Evolutionary conservation across 2,113 vertebrate genomes (phyloP).

Genomic region (Hiodon tergisus): DNA sequence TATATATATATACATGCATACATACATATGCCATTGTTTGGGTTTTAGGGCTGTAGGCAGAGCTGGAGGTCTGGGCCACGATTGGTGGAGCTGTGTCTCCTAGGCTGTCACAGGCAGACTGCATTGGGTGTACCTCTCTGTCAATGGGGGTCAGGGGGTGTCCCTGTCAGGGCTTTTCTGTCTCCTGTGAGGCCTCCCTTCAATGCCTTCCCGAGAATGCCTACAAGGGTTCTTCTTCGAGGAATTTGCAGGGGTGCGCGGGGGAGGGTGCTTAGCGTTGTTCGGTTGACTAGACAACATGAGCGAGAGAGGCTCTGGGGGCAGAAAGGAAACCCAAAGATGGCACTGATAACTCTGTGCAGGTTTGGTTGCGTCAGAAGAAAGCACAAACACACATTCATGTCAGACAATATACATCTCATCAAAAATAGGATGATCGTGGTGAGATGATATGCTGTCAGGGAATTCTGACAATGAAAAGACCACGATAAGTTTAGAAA

Average conservation of each 20-base stretch:
- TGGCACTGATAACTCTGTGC: neutral
- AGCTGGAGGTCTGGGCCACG: neutral
- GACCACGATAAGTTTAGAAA: too few relatives aligned
- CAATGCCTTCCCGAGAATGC: too few relatives aligned
- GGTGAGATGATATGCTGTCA: neutral
- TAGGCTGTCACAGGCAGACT: neutral
- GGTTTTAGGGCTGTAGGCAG: too few relatives aligned
- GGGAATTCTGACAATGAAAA: too few relatives aligned
- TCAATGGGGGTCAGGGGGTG: neutral
- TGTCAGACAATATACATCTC: neutral
- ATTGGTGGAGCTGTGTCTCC: neutral
- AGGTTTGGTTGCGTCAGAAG: neutral
- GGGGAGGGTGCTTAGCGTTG: neutral
- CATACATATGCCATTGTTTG: neutral
- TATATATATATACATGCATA: neutral
- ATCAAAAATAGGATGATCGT: neutral
- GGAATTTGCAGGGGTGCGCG: neutral
- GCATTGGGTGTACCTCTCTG: neutral
- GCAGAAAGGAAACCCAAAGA: conserved; percentile 15
- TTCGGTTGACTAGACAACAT: too few relatives aligned
- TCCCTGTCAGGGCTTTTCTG: neutral
- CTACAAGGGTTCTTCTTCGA: neutral
- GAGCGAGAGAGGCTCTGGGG: conserved; percentile 4
- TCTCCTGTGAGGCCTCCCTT: too few relatives aligned
- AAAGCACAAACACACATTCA: neutral